Base-by-base conservation (phyloP, 2,888 invertebrate genomes). In the Cactoblastis cactorum region DNA sequence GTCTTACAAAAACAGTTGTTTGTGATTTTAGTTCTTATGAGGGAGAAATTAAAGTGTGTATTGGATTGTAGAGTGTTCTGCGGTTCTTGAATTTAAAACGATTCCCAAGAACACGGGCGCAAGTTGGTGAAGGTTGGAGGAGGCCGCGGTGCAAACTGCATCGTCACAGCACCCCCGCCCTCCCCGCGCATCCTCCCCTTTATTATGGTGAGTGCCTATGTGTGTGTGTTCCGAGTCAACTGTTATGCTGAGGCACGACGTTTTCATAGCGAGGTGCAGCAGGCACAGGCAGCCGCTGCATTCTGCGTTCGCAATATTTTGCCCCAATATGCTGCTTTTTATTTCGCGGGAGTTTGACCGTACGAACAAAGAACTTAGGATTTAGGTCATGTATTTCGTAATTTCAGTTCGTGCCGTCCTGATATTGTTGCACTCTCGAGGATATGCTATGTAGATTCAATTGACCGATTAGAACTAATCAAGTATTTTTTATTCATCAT, bases 51-150 rank as follows among this genome's bases (percentile, higher is more conserved):
- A 86, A 67, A 70, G 83, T 80, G 62, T 65, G 71, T 62, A 77
- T 63, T 86, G 53, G 74, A 56, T 55, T 65, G 76, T 54, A 65
- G 63, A 78, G 74, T 76, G 74, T 71, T 77, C 71, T 84, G 84
- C 80, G 86, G 85, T 85, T 86, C 79, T 86, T 85, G 86, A 87
- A 86, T 87, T 88, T 87, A 87, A 87, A 89, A 88, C 85, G 87
- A 87, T 89, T 86, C 88, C 84, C 81, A 84, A 87, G 87, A 86
- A 89, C 86, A 88, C 80, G 83, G 82, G 85, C 83, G 83, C 83
- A 81, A 86, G 82, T 87, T 84, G 86, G 83, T 84, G 86, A 87
- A 85, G 83, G 86, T 85, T 86, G 83, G 82, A 84, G 85, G 85
- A 84, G 84, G 82, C 83, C 81, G 85, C 86, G 86, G 82, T 83